Evolutionary conservation across 2,888 invertebrate genomes (phyloP), one percentile per base, ranked within the genome.

Genomic region (Cephalotes varians): DNA sequence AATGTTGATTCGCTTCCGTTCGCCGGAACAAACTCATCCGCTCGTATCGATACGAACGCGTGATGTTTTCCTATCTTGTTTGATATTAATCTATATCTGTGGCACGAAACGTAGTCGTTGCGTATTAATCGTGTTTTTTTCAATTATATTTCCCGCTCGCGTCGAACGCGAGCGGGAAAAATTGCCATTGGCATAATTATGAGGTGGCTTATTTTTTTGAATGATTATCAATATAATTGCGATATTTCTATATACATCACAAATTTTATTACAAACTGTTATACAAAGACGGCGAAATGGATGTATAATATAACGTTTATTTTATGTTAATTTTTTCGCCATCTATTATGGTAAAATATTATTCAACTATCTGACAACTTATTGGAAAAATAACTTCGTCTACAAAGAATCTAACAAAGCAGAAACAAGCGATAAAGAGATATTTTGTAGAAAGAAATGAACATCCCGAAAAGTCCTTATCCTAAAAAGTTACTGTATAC

Each of bases 1-100:
- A 79, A 79, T 71, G 77, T 79, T 79, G 71, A 79, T 79, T 79
- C 71, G 40, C 31, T 56, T 71, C 18, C 51, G 37, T 34, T 25
- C 44, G 44, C 34, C 18, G 71, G 44, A 15, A 77, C 56, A 40
- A 44, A 37, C 37, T 40, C 44, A 37, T 71, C 31, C 56, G 44
- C 34, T 58, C 18, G 44, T 44, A n/a, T 71, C 71, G 71, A 79
- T 58, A 71, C 56, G 34, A 7, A 18, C 31, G n/a, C 71, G 34
- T 31, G 21, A 25, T 69, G 5, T 71, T 79, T 71, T 47, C 34
- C 44, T 47, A 44, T 21, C 34, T 47, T 79, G 77, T 79, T 79
- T 79, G 77, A 71, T 71, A 69, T 79, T 79, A 79, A 56, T 56
- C 47, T 34, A 51, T 56, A 44, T n/a, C n/a, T 34, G 28, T 34